A percentile compares a stretch with the other conserved stretches of the same genome.
These are phyloP conservation scores for Campoplex capitator DNA, from an alignment of 2,888 invertebrate genomes.

Conservation along the genomic window DNA sequence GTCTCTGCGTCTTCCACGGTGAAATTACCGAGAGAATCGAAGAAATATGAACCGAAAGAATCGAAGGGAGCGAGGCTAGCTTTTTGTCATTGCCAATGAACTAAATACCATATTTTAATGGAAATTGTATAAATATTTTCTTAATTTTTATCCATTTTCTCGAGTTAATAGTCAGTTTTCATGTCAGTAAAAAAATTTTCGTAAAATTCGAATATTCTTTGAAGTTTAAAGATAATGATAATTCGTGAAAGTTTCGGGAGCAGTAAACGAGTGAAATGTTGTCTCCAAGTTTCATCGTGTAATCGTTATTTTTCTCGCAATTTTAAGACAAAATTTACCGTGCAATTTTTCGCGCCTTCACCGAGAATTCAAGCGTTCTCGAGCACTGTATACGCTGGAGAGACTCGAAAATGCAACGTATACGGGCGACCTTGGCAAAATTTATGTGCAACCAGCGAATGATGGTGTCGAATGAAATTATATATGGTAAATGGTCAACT, in stretches of 20 bases:
- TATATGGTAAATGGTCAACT: background rate
- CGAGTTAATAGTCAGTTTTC: no score
- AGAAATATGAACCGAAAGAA: conserved; percentile 16
- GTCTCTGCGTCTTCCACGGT: conserved; percentile 39
- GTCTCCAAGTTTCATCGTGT: no score
- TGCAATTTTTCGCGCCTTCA: background rate
- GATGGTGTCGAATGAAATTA: background rate
- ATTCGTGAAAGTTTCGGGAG: background rate
- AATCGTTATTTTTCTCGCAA: background rate
- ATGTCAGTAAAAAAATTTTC: no score
- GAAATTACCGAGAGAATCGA: conserved; percentile 66
- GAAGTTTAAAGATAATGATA: no score
- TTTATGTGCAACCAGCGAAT: conserved; percentile 40
- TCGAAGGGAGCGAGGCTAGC: conserved; percentile 36
- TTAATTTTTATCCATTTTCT: no score
- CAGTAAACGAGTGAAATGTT: background rate
- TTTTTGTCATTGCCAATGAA: background rate
- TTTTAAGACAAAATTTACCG: background rate
- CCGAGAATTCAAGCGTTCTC: background rate
- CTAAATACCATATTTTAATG: no score
- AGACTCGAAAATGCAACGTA: background rate
- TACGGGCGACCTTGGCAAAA: conserved; percentile 24
- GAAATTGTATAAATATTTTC: no score
- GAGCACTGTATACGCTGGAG: background rate
- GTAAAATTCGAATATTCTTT: no score